phyloP scores from a whole-genome alignment of 1,140 invertebrate genomes.

The Drosophila virilis region DNA sequence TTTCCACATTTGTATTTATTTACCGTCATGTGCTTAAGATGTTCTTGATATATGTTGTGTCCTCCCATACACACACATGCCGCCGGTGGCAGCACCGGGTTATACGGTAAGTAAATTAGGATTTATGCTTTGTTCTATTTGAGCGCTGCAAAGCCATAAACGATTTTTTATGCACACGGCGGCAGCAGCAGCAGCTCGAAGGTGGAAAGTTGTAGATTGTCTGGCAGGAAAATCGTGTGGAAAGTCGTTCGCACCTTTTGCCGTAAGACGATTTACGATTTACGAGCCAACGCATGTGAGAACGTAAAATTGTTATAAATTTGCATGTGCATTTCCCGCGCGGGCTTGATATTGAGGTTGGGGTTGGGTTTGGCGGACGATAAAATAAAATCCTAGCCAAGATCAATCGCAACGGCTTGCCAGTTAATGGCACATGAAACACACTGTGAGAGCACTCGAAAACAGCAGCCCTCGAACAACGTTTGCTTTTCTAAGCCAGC shows the following conservation, averaged over 20 bases:
- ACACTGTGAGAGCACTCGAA: conserved; percentile 37
- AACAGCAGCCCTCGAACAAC: conserved; percentile 32
- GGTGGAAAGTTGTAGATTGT: not conserved
- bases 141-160: conserved; percentile 83
- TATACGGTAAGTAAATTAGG: conserved; percentile 81
- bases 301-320: conserved; percentile 83
- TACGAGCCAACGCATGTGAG: conserved; percentile 69
- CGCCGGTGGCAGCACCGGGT: conserved; percentile 55
- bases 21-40: conserved; percentile 82
- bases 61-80: conserved; percentile 47
- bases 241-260: conserved; percentile 67
- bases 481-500: not conserved
- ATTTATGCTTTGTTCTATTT: conserved; percentile 84
- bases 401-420: conserved; percentile 77
- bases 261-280: conserved; percentile 71
- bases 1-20: conserved; percentile 82
- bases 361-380: conserved; percentile 6
- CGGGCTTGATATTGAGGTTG: not conserved
- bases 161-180: conserved; percentile 81
- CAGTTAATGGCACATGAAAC: conserved; percentile 81
- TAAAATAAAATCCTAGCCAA: conserved; percentile 54
- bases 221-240: conserved; percentile 8
- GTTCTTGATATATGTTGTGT: conserved; percentile 80
- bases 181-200: conserved; percentile 17
- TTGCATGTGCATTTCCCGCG: conserved; percentile 66